phyloP scores from a whole-genome alignment of 2,888 invertebrate genomes.

The Lasius platythorax region DNA sequence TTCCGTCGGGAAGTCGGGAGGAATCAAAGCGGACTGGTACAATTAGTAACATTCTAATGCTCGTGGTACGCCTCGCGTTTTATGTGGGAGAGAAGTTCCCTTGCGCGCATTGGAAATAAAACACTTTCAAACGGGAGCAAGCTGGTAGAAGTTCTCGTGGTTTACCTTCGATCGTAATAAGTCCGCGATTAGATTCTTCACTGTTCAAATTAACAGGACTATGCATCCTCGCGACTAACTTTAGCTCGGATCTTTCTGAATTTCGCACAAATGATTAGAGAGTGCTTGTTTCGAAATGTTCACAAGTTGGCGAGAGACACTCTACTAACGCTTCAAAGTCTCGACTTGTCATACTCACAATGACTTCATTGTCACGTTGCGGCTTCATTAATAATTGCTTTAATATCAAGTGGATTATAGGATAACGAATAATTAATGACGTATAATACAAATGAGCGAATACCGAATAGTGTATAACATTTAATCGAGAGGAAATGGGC shows the following conservation, averaged over 20 bases:
- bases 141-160: constrained; percentile 18
- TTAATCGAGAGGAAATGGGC: not conserved
- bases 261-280: constrained; percentile 55
- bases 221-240: not conserved
- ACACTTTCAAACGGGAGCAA: constrained; percentile 25
- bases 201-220: not conserved
- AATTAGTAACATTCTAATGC: constrained; percentile 30
- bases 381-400: constrained; percentile 43
- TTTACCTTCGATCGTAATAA: constrained; percentile 23
- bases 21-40: constrained; percentile 56
- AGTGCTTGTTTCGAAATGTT: constrained; percentile 25
- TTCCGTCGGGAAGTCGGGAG: constrained; percentile 50
- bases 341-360: constrained; percentile 46
- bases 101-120: constrained; percentile 32
- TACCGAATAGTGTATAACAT: constrained; percentile 9
- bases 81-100: constrained; percentile 27
- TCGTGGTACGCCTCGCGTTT: constrained; percentile 19
- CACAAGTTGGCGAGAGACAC: constrained; percentile 56
- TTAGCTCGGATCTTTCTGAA: not conserved
- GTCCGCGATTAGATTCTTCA: not conserved
- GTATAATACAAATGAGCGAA: constrained; percentile 17
- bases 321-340: constrained; percentile 57
- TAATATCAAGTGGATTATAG: not conserved
- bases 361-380: constrained; percentile 60
- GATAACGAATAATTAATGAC: not conserved